Base-by-base conservation (phyloP, 2,888 invertebrate genomes). In the Phyto melanocephala region DNA sequence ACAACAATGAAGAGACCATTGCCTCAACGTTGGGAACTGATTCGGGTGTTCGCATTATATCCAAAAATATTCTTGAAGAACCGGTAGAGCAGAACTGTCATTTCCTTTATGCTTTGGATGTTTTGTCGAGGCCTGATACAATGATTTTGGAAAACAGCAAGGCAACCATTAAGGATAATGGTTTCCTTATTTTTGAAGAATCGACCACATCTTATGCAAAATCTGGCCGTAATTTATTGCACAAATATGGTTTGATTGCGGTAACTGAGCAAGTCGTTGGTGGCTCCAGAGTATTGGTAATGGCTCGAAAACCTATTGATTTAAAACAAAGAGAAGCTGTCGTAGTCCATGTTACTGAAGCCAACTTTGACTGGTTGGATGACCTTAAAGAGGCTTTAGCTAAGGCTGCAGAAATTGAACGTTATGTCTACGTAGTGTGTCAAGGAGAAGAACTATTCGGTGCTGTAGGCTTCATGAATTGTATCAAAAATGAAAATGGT, bases 391-490 rank as follows among this genome's bases (percentile, higher is more conserved):
- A 92, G 0, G 94, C 95, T 0, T 88, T 99, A 89, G 93, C 93
- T 82, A 84, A 82, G 2, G 93, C 94, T 78, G 92, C 94, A 63
- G 89, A 90, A 24, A 93, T 93, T 79, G 92, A 92, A 35, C 90
- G 92, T 84, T 94, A 94, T 86, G 93, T 96, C 74, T 93, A 95
- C 86, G 89, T 96, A 42, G 94, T 95, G 71, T 93, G 95, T 77
- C 93, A 94, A 87, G 94, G 94, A 52, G 94, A 95, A 86, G 93
- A 94, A 79, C 90, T 93, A 28, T 93, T 93, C 89, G 99, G 99
- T 65, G 93, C 96, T 84, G 92, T 98, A 75, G 99, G 99, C 56
- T 93, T 99, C 89, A 95, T 96, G 87, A 95, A 97, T 89, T 99
- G 99, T 91, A 93, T 99, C 85, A 95, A 95, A 87, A 94, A 94